A percentile compares a stretch with the other conserved stretches of the same genome.
Conservation (phyloP, 2,797 vertebrate species). For the Pampus argenteus region DNA sequence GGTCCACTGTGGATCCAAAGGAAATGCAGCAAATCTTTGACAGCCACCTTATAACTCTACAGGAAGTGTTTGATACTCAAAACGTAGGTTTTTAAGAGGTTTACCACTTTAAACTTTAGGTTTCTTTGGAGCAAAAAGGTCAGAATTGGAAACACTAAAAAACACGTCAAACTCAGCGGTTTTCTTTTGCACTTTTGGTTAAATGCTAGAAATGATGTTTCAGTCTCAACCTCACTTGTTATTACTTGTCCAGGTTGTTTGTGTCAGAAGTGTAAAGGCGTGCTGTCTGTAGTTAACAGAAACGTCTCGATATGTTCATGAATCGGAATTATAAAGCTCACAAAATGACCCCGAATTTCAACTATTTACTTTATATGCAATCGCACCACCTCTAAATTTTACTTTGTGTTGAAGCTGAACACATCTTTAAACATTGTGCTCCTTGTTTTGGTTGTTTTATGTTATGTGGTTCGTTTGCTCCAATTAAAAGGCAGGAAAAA, state of each 20-base stretch:
- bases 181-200: constrained; percentile 9
- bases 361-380: neutral
- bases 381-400: accelerated
- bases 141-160: neutral
- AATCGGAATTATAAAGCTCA: neutral
- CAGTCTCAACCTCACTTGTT: too few species aligned
- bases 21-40: constrained; percentile 31
- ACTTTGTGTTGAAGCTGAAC: neutral
- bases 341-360: neutral
- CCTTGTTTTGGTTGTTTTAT: neutral
- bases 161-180: neutral
- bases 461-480: neutral
- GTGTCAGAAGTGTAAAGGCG: too few species aligned
- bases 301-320: too few species aligned
- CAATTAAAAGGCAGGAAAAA: neutral
- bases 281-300: too few species aligned
- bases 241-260: too few species aligned
- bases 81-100: constrained; percentile 12
- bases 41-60: constrained; percentile 51
- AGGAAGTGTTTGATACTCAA: constrained; percentile 41
- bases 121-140: neutral
- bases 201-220: neutral
- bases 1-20: constrained; percentile 27
- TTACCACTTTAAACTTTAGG: neutral
- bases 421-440: neutral